phyloP scores from a whole-genome alignment of 2,888 invertebrate species.

The Odontomyia ornata region DNA sequence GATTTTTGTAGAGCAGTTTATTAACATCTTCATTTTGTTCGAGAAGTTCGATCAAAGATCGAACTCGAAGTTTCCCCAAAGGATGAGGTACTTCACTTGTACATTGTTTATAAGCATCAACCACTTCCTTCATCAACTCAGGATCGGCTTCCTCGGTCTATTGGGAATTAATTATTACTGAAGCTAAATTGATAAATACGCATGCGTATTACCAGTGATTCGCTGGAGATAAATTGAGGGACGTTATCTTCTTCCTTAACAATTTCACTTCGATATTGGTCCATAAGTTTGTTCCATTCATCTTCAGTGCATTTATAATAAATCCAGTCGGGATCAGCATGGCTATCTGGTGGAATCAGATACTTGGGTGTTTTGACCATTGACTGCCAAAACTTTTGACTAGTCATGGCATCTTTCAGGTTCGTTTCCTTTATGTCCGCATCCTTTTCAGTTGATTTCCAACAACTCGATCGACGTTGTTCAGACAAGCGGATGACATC shows the following conservation, averaged over 20 bases:
- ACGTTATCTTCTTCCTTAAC: neutral
- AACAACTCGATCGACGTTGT: neutral
- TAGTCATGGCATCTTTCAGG: neutral
- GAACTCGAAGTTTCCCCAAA: constrained; percentile 10
- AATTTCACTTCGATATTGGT: neutral
- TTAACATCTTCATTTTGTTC: constrained; percentile 30
- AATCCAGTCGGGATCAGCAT: neutral
- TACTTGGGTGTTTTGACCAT: constrained; percentile 12
- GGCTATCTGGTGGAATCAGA: neutral
- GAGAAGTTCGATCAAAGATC: constrained; percentile 27
- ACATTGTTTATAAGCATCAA: neutral
- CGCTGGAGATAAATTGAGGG: neutral
- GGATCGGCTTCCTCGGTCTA: neutral
- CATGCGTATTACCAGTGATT: neutral
- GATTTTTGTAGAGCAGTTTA: constrained; percentile 4
- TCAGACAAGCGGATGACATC: neutral
- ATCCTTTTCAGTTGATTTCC: too few species aligned
- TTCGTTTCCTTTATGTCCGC: neutral
- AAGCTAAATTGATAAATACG: neutral
- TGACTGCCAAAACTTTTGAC: neutral
- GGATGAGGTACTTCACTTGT: neutral
- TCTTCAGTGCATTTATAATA: constrained; percentile 19
- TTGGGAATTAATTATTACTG: too few species aligned
- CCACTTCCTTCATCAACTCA: neutral
- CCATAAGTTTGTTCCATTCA: constrained; percentile 13